A percentile compares a stretch with the other conserved stretches of the same genome.
These are phyloP conservation scores for Graphium colonna DNA, from an alignment of 2,888 invertebrate species.

Conservation along the genomic window DNA sequence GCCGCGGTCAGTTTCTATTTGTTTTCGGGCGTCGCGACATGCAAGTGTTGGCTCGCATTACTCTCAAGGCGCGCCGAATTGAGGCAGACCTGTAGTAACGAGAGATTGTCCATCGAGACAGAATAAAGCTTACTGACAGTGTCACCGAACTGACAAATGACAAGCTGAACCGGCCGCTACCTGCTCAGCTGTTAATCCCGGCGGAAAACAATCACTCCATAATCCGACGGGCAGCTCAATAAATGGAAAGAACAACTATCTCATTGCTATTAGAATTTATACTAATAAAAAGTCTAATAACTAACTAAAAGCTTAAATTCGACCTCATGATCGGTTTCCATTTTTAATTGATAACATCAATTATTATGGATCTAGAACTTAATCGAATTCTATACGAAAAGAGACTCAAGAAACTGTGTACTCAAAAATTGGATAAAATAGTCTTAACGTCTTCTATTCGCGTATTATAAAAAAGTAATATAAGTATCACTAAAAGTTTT, in stretches of 20 bases:
- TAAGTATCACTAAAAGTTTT: too few species aligned
- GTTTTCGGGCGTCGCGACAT: constrained; percentile 12
- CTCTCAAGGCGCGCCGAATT: constrained; percentile 14
- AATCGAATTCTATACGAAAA: too few species aligned
- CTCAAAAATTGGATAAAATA: too few species aligned
- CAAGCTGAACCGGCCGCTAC: constrained; percentile 5
- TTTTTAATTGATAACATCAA: constrained; percentile 11
- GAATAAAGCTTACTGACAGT: constrained; percentile 22
- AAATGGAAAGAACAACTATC: not conserved
- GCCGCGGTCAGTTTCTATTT: constrained; percentile 7
- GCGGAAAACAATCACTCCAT: not conserved
- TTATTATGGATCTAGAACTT: too few species aligned
- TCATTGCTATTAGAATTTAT: too few species aligned
- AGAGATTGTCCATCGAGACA: constrained; percentile 14
- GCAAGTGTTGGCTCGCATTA: constrained; percentile 20
- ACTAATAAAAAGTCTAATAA: too few species aligned
- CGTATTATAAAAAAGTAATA: too few species aligned
- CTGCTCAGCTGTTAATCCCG: constrained; percentile 2
- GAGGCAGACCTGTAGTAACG: constrained; percentile 12
- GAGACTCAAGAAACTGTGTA: too few species aligned
- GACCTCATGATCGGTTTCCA: too few species aligned
- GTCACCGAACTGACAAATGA: constrained; percentile 17
- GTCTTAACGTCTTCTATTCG: too few species aligned
- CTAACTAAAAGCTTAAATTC: too few species aligned
- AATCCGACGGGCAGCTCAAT: not conserved